Evolutionary conservation across 2,888 invertebrate genomes (phyloP).

Genomic region (Ichneumoninae sp.): DNA sequence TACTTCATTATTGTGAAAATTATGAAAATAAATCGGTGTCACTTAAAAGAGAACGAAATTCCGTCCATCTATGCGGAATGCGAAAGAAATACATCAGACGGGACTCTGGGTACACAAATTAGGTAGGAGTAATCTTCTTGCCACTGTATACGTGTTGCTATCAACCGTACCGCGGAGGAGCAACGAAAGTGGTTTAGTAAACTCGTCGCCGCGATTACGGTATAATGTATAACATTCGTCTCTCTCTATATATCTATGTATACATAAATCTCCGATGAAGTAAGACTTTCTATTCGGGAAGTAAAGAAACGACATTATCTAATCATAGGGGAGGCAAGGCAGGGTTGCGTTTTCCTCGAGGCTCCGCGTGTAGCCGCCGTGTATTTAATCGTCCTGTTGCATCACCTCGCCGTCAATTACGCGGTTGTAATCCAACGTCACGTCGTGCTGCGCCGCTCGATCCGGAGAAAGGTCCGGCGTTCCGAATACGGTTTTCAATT

Average conservation of each 20-base stretch:
- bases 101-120: neutral
- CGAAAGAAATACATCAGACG: neutral
- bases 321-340: slow-evolving; percentile 72
- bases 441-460: slow-evolving; percentile 36
- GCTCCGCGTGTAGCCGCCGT: slow-evolving; percentile 41
- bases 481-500: neutral
- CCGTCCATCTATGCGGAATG: neutral
- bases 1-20: neutral
- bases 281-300: slow-evolving; percentile 81
- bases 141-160: neutral
- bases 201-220: slow-evolving; percentile 13
- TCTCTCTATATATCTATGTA: neutral
- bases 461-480: slow-evolving; percentile 48
- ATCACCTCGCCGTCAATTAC: slow-evolving; percentile 62
- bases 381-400: slow-evolving; percentile 69
- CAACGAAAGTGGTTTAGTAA: slow-evolving; percentile 51
- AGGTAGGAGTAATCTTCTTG: neutral
- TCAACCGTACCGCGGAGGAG: slow-evolving; percentile 21
- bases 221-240: neutral
- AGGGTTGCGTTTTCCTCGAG: slow-evolving; percentile 71
- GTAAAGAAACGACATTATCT: slow-evolving; percentile 79
- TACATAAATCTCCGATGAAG: slow-evolving; percentile 64
- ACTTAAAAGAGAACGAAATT: neutral
- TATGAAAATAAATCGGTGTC: neutral
- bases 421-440: slow-evolving; percentile 60